Evolutionary conservation across 2,888 invertebrate genomes (phyloP).

Genomic region (Coenonympha arcania): DNA sequence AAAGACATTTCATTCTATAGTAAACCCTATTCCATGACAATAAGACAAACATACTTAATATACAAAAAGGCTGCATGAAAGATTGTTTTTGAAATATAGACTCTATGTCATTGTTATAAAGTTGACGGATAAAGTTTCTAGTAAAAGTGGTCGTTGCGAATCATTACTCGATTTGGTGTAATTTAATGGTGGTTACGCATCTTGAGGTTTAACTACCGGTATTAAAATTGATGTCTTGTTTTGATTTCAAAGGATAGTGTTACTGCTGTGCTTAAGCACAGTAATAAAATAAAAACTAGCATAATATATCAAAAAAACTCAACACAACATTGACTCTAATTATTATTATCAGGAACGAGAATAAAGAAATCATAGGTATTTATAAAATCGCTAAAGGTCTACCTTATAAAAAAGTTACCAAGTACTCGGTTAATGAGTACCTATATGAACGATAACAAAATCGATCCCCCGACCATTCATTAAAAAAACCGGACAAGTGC

Average conservation of each 20-base stretch:
- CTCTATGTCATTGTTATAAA: background rate
- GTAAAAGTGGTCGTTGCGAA: constrained; percentile 13
- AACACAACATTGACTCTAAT: too few species aligned
- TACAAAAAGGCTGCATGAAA: background rate
- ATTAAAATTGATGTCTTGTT: constrained; percentile 4
- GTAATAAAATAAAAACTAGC: too few species aligned
- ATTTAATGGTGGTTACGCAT: constrained; percentile 20
- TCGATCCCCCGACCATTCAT: too few species aligned
- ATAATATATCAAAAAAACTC: too few species aligned
- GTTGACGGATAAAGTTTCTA: background rate
- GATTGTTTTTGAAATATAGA: constrained; percentile 1
- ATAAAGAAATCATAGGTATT: too few species aligned
- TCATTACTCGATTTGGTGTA: constrained; percentile 15
- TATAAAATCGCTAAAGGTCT: too few species aligned
- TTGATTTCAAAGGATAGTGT: background rate
- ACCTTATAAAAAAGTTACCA: too few species aligned
- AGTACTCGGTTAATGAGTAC: too few species aligned
- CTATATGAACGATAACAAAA: too few species aligned
- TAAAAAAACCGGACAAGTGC: too few species aligned
- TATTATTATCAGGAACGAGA: too few species aligned
- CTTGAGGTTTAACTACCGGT: constrained; percentile 13
- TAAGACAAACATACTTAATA: background rate
- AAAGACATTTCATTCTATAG: background rate
- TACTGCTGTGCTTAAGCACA: background rate
- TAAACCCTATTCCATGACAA: background rate